Base-by-base conservation (phyloP, 2,888 invertebrate genomes). In the Hyposoter dolosus region DNA sequence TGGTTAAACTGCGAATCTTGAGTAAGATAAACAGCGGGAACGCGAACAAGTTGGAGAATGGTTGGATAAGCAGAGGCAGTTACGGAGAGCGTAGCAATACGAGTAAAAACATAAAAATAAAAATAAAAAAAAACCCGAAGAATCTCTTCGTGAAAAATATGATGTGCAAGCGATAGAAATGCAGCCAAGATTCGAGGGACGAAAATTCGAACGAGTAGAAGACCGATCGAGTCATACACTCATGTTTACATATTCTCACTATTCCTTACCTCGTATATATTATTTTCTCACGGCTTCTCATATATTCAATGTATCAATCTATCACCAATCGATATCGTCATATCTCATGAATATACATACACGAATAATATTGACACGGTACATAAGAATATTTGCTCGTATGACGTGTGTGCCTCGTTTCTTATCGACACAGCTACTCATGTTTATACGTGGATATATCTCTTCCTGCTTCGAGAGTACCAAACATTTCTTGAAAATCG, bases 1-100 rank as follows among this genome's bases (percentile, higher is more conserved):
- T 76, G 85, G 85, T 85, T 85, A 85, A 83, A 83, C 85, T 76
- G 83, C 79, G 80, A 85, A 83, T 85, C 83, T 79, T 83, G 85
- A 84, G 81, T 79, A 84, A 85, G 80, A 83, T 83, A 79, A 82
- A 87, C 82, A 84, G 84, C 80, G 72, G 56, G 77, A 53, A 68
- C 66, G 76, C 43, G 72, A 74, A 82, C 50, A 65, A 77, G 65
- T 60, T 60, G 66, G 66, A 43, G 63, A 71, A 23, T 75, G 45
- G 50, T 40, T 40, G 68, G 66, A 40, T 50, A 47, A 60, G 47
- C 69, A 68, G 28, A 28, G 75, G 43, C 68, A 68, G 78, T 69
- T 50, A 68, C 74, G 40, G 40, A 63, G 74, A 12, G 43, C 56
- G 45, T 23, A 35, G 63, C 47, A 28, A 45, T 75, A 75, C 50